Evolutionary conservation across 2,113 vertebrate genomes (phyloP), one percentile per base, ranked within the genome.

Genomic region (Neodontobutis hainanensis): DNA sequence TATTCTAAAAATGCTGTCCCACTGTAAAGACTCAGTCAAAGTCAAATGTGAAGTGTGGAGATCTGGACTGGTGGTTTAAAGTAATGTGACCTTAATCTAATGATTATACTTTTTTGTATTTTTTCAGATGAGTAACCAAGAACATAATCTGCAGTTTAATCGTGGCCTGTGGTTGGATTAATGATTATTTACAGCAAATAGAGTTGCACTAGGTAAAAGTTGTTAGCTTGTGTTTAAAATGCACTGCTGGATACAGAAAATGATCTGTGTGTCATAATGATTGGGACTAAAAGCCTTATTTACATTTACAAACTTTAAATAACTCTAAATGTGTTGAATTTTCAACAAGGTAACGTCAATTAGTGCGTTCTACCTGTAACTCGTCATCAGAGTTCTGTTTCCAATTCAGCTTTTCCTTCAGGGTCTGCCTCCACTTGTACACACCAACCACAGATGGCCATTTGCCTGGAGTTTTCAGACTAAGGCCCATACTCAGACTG

Each of bases 361-460:
- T 45, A 40, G 3, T 57, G 46, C 47, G 38, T 65, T 47, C 91
- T 83, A 92, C 88, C 92, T 92, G 90, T 70, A 88, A 89, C 43
- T 80, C 88, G 64, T 84, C 85, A 77, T 83, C 36, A 15, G 16
- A 71, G 65, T 57, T 80, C 16, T 78, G 76, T 45, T 80, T 89
- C 84, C 89, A 93, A 73, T 87, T 88, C 16, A 90, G 83, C 53
- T 87, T 88, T 46, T 91, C 84, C 4, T 88, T 79, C 77, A 91
- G 45, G 40, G 50, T 90, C 52, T 91, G 87, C 53, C 88, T 90
- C 92, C 91, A 92, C 65, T 78, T 90, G 83, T 89, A 86, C 60
- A 93, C 64, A 12, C 86, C 87, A 32, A 88, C 72, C 58, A 92
- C 77, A 1, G 86, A 92, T 46, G 90, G 87, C 88, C 88, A 90